These are phyloP conservation scores for Sciaenops ocellatus DNA, from an alignment of 2,797 vertebrate species.

Conservation along the genomic window DNA sequence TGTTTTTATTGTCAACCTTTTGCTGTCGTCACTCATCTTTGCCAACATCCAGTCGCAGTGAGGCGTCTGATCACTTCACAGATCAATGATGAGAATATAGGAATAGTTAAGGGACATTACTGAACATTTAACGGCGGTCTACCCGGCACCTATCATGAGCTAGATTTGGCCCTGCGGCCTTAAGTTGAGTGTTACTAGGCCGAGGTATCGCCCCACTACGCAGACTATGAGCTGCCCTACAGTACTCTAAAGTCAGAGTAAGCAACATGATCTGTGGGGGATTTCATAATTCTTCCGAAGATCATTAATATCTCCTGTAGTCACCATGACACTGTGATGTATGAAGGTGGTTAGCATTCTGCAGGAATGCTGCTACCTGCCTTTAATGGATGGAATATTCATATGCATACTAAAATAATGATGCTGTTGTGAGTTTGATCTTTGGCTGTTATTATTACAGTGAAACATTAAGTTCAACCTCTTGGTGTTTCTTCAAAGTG, in stretches of 20 bases:
- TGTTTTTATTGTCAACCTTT: too few relatives aligned
- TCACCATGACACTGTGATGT: not conserved
- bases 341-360: constrained; percentile 14
- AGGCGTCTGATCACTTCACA: too few relatives aligned
- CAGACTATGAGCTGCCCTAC: not conserved
- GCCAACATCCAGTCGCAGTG: too few relatives aligned
- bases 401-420: constrained; percentile 2
- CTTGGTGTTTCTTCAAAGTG: not conserved
- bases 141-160: too few relatives aligned
- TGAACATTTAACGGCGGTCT: too few relatives aligned
- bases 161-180: too few relatives aligned
- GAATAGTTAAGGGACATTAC: too few relatives aligned
- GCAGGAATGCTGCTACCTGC: not conserved
- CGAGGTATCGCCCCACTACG: too few relatives aligned
- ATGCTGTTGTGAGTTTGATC: constrained; percentile 35
- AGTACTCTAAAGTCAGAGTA: not conserved
- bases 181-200: too few relatives aligned
- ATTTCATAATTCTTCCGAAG: not conserved
- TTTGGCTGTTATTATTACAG: constrained; percentile 11
- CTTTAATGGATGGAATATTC: constrained; percentile 21
- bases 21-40: too few relatives aligned
- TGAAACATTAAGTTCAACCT: constrained; percentile 11
- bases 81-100: too few relatives aligned
- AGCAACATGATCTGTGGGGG: not conserved
- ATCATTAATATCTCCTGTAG: not conserved